These are phyloP conservation scores for Syngnathus rostellatus DNA, from an alignment of 2,797 vertebrate species.

Conservation along the genomic window DNA sequence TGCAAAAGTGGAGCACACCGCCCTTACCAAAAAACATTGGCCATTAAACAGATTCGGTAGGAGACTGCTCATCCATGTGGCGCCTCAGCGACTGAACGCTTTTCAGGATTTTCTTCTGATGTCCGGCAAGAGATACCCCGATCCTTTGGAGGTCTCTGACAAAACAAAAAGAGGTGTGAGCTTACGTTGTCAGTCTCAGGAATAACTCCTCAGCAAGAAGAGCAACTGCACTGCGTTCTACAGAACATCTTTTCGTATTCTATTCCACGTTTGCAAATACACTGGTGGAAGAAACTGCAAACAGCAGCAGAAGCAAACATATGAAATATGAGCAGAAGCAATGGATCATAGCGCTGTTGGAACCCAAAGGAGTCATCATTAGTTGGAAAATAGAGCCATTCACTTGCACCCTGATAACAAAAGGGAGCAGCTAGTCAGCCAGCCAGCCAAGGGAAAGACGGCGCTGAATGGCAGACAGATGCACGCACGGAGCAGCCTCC, in stretches of 20 bases:
- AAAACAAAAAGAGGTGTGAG: constrained; percentile 8
- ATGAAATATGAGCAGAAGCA: neutral
- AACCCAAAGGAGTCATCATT: neutral
- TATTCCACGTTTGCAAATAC: neutral
- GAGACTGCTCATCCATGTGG: constrained; percentile 83
- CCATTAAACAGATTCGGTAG: constrained; percentile 82
- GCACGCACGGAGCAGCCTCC: constrained; percentile 22
- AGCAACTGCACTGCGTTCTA: neutral
- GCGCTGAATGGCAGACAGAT: constrained; percentile 28
- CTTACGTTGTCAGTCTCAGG: neutral
- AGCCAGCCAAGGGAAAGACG: constrained; percentile 1
- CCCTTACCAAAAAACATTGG: constrained; percentile 15
- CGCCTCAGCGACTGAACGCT: constrained; percentile 88
- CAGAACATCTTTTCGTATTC: neutral
- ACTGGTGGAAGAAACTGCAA: neutral
- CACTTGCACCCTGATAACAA: constrained; percentile 8
- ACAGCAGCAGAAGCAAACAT: neutral
- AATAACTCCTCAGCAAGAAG: neutral
- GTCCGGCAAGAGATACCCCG: constrained; percentile 89
- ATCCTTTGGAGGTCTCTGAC: constrained; percentile 92
- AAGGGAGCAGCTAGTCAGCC: constrained; percentile 11
- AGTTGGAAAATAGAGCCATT: constrained; percentile 2
- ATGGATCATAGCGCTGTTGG: neutral
- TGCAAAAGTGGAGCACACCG: constrained; percentile 7
- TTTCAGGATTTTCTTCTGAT: constrained; percentile 98